Evolutionary conservation across 2,888 invertebrate species (phyloP), one percentile per base, ranked within the genome.

Genomic region (Phaedon cochleariae): DNA sequence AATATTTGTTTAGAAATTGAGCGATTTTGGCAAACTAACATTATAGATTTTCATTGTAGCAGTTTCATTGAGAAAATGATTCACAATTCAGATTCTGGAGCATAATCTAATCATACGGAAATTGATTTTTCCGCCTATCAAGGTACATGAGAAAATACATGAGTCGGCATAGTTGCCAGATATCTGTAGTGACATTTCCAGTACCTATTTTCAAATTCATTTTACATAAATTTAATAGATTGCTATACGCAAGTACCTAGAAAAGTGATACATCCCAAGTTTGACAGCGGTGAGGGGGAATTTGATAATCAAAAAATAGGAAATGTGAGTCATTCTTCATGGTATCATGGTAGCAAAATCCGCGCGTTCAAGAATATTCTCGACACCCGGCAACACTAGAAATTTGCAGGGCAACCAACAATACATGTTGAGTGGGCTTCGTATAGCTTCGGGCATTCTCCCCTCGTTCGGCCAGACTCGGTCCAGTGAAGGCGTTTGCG

Each of bases 381-480:
- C 15, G 15, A 2, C 26, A 4, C 4, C 3, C 2, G 41, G 15
- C 41, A 41, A n/a, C 41, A 15, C 4, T 15, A 12, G 34, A 12
- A 15, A 51, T 52, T 18, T 41, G 61, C 48, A 59, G 53, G 62
- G 65, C 62, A 65, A 65, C 65, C 62, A 65, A 41, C 59, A 59
- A 62, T 52, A 54, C 65, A 57, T 45, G n/a, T n/a, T n/a, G n/a
- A n/a, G n/a, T n/a, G n/a, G n/a, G n/a, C 46, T 45, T 31, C 58
- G 59, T 31, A 18, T 37, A 37, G 21, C 41, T 5, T 65, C 65
- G 65, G 22, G 9, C 12, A 17, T 22, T 34, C 61, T 52, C 65
- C 65, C 62, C 65, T 65, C 34, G 21, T 65, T 65, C 65, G 65
- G 53, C 17, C 6, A 22, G 20, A 26, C 54, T 62, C 65, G 65